phyloP scores from a whole-genome alignment of 2,113 vertebrate genomes.

The Erythrolamprus reginae region DNA sequence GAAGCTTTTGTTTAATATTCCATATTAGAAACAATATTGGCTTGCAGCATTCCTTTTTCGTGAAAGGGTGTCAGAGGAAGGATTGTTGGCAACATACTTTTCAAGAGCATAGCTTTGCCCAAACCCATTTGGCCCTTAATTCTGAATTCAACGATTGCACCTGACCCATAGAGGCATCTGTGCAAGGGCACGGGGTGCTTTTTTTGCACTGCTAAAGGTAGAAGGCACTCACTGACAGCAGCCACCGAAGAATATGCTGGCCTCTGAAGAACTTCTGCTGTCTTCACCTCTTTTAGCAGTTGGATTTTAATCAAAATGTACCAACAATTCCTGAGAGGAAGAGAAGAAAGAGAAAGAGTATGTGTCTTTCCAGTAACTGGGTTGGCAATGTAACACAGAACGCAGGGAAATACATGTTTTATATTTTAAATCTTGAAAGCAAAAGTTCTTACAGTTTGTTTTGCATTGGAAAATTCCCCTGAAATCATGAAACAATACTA shows the following conservation, averaged over 20 bases:
- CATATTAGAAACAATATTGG: background rate
- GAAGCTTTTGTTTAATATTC: conserved; percentile 1
- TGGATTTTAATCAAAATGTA: conserved; percentile 55
- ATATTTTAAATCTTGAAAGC: background rate
- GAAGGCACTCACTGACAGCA: conserved; percentile 58
- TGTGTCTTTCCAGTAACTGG: conserved; percentile 9
- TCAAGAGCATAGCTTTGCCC: background rate
- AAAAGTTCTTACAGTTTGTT: background rate
- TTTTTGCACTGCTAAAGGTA: conserved; percentile 36
- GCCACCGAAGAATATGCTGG: conserved; percentile 44
- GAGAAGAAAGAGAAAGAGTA: conserved; percentile 10
- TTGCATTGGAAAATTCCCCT: background rate
- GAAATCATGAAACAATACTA: background rate
- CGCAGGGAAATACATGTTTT: background rate
- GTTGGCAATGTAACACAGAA: background rate
- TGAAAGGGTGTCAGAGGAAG: background rate
- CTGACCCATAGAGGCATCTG: conserved; percentile 39
- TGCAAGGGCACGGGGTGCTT: conserved; percentile 19
- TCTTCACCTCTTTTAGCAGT: conserved; percentile 26
- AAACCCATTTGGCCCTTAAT: conserved; percentile 9
- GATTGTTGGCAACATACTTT: background rate
- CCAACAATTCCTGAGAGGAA: conserved; percentile 51
- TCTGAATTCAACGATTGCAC: conserved; percentile 12
- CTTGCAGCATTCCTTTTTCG: background rate
- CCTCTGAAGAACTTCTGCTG: conserved; percentile 22